Evolutionary conservation across 2,888 invertebrate genomes (phyloP), one percentile per base, ranked within the genome.

Genomic region (Pilophorus perplexus): DNA sequence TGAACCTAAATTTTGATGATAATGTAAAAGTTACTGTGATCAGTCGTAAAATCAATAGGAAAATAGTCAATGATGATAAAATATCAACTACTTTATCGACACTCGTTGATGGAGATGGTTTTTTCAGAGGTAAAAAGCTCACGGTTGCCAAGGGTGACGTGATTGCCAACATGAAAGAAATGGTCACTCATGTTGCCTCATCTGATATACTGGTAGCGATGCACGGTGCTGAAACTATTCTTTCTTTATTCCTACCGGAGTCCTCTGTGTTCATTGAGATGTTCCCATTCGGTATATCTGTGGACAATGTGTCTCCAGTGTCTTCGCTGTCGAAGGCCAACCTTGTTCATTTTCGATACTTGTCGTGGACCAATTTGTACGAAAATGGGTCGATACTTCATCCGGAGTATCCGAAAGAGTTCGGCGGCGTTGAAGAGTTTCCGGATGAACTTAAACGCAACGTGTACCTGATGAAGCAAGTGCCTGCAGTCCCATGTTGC

Each of bases 221-320:
- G 72, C 74, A 74, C 69, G 80, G 81, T 6, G 78, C 80, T 3
- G 75, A 77, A 25, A 72, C 80, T 69, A 74, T 76, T 52, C 71
- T 80, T 2, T 73, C 77, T 10, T 69, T 79, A 64, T 80, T 80
- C 72, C 69, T 80, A 14, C 74, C 73, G 42, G 73, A 75, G 10
- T 74, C 75, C 20, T 73, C 77, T 27, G 68, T 75, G 46, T 69
- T 80, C 2, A 70, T 81, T 12, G 81, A 81, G 73, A 67, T 81
- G n/a, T 81, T 80, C 72, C 81, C 81, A 0, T 80, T 76, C 73
- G 80, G 77, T 0, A 75, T 81, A 22, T 74, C 75, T 66, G 77
- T 79, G 14, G 70, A 73, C 2, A 71, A 77, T 67, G 80, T 80
- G 55, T 78, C 80, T 3, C 79, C 80, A 12, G 77, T 78, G 67